Evolutionary conservation across 2,888 invertebrate genomes (phyloP), one percentile per base, ranked within the genome.

Genomic region (Sicus ferrugineus): DNA sequence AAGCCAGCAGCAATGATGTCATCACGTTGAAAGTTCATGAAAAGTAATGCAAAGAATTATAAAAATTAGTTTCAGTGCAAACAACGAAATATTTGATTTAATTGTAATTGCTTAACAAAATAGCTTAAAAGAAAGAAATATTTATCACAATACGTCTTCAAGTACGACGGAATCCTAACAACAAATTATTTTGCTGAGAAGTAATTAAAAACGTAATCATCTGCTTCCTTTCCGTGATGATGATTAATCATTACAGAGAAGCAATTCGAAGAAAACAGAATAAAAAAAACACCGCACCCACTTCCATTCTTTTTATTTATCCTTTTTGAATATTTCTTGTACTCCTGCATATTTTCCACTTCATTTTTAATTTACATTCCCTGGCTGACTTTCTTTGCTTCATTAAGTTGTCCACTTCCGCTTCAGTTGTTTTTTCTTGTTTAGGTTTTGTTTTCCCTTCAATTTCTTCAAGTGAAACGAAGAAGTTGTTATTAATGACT

Each of bases 211-310:
- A 7, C 16, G 48, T 30, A 48, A 19, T 14, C 2, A 3, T 42
- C n/a, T 42, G 16, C n/a, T 9, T 1, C 14, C 42, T 42, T 14
- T 38, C 63, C 52, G 64, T 68, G 64, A 50, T 68, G 66, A 67
- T 71, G 71, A 69, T 69, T 69, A 71, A 71, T 70, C 64, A 70
- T 62, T 58, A 38, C 66, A 54, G 54, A 56, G 54, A 38, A 46
- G n/a, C 3, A 2, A 1, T 9, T 3, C 42, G 11, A 42, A 42
- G 42, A 52, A 65, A 65, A 21, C 0, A 26, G 6, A 23, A 34
- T 14, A 54, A 54, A 31, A 52, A 52, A 46, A 21, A 61, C n/a
- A 31, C 38, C 42, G 16, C 26, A 61, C 9, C 42, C 28, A 61
- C 31, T 9, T 59, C n/a, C n/a, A 1, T 11, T 48, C 9, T 56